A percentile compares a stretch with the other conserved stretches of the same genome.
These are phyloP conservation scores for Xylophagus ater DNA, from an alignment of 2,888 invertebrate genomes.

Conservation along the genomic window DNA sequence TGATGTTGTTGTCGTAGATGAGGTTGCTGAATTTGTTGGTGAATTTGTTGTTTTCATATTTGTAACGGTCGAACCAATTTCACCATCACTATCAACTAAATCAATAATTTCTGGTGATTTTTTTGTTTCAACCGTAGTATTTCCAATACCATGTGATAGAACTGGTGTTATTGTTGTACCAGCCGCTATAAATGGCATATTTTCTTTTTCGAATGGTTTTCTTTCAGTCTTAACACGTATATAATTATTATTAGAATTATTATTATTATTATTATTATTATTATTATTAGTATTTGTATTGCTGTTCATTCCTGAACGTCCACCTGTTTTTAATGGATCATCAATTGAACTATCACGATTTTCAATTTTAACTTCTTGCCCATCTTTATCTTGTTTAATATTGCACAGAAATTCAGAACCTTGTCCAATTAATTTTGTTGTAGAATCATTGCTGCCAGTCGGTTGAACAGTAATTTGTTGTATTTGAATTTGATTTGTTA, in stretches of 20 bases:
- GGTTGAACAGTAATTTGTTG: slow-evolving; percentile 20
- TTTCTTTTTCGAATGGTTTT: slow-evolving; percentile 18
- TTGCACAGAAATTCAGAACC: slow-evolving; percentile 14
- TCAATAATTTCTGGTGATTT: slow-evolving; percentile 18
- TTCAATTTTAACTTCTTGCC: slow-evolving; percentile 18
- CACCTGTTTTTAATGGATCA: not conserved
- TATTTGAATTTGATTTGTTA: slow-evolving; percentile 21
- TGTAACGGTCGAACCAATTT: slow-evolving; percentile 5
- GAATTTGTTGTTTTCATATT: not conserved
- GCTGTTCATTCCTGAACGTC: not conserved
- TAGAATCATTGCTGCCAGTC: slow-evolving; percentile 2
- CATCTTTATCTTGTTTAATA: slow-evolving; percentile 18
- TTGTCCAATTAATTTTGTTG: not conserved
- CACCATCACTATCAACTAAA: slow-evolving; percentile 19
- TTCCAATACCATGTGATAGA: slow-evolving; percentile 1
- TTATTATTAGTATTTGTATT: not conserved
- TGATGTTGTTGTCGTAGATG: not conserved
- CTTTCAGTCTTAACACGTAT: slow-evolving; percentile 16
- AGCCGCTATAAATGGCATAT: slow-evolving; percentile 19
- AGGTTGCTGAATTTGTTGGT: not conserved
- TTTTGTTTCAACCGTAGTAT: slow-evolving; percentile 4
- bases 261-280: too few relatives aligned
- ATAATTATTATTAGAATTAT: slow-evolving; percentile 9
- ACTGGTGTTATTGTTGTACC: slow-evolving; percentile 20
- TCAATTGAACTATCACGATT: slow-evolving; percentile 8